Evolutionary conservation across 2,888 invertebrate species (phyloP).

Genomic region (Melangyna quadrimaculata): DNA sequence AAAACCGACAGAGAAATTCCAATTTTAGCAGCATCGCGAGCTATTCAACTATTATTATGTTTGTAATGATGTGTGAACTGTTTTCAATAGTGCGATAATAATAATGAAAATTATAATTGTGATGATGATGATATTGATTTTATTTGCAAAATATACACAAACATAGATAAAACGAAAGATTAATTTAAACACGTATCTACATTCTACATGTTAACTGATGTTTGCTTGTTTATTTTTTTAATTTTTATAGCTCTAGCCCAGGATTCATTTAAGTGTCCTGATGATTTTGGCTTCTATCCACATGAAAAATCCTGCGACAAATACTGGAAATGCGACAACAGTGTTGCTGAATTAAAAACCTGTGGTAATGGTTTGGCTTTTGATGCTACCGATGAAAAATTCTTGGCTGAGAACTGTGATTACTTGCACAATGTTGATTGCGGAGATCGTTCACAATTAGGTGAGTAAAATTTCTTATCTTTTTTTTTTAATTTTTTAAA

Average conservation of each 20-base stretch:
- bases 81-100: background rate
- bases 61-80: background rate
- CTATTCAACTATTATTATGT: background rate
- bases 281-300: slow-evolving; percentile 96
- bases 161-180: background rate
- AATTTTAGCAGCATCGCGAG: background rate
- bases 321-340: slow-evolving; percentile 97
- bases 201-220: background rate
- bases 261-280: slow-evolving; percentile 95
- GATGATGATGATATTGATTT: slow-evolving; percentile 19
- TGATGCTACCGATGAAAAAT: slow-evolving; percentile 93
- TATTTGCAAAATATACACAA: background rate
- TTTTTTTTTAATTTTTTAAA: background rate
- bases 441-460: slow-evolving; percentile 92
- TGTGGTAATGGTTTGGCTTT: slow-evolving; percentile 97
- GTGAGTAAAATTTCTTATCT: slow-evolving; percentile 82
- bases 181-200: too few relatives aligned
- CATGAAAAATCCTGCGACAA: slow-evolving; percentile 95
- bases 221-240: slow-evolving; percentile 56
- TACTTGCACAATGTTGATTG: slow-evolving; percentile 97
- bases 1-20: background rate
- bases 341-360: slow-evolving; percentile 92
- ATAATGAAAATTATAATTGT: background rate
- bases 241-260: slow-evolving; percentile 86
- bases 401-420: slow-evolving; percentile 96